Evolutionary conservation across 1,140 invertebrate species (phyloP), one percentile per base, ranked within the genome.

Genomic region (Diabrotica undecimpunctata): DNA sequence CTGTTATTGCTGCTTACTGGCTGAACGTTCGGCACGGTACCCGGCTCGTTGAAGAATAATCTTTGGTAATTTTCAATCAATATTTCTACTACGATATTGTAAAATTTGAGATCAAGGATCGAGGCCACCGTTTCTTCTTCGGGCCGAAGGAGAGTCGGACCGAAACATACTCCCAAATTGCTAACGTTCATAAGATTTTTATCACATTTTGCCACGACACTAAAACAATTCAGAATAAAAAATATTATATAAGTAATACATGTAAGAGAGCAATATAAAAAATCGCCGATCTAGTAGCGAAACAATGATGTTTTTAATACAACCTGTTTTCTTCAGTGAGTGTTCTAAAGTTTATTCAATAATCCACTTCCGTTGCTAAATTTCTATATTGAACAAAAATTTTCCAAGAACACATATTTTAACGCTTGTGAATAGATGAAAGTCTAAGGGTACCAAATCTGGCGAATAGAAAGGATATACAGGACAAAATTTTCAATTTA

Each of bases 51-150:
- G 68, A 83, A 82, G 72, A 87, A 84, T 75, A 97, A 90, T 81
- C 88, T 87, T 54, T 92, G 87, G 81, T 89, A 96, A 81, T 98
- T 91, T 71, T 95, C 92, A 64, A 98, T 95, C 41, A 99, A 84
- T 75, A 98, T 94, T 82, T 98, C 96, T 37, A 98, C 94, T 55
- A 98, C 93, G 71, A 98, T 92, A 82, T 98, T 98, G 79, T 94
- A 96, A 84, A 98, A 99, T 81, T 99, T 99, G 62, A 98, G 95
- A 78, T 99, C 95, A 86, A 98, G 91, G 74, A 99, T 98, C 70
- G 96, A 94, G 41, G 96, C 95, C 57, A 99, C 92, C 5, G 95
- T 96, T 83, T 98, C 96, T 78, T 97, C 94, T 83, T 95, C 91
- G 6, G 96, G 92, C 61, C 95, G 84, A 74, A 99, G 83, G 68